A percentile compares a stretch with the other conserved stretches of the same genome.
Conservation (phyloP, 2,888 invertebrate genomes). For the Masnerella sp. region DNA sequence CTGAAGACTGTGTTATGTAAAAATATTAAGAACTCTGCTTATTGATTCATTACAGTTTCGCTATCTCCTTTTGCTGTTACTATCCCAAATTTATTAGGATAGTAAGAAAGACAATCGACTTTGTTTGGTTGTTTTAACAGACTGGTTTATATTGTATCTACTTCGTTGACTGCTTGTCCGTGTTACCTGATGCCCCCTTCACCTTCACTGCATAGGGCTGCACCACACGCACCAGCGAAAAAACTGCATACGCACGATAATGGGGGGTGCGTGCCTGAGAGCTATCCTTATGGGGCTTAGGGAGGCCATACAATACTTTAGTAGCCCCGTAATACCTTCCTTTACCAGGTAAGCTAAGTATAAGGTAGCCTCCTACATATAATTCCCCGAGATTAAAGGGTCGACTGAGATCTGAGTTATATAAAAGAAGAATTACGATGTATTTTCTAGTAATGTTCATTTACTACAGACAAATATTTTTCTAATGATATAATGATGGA, state of each 20-base stretch:
- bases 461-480: too few species aligned
- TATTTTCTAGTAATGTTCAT: slow-evolving; percentile 45
- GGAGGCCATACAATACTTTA: slow-evolving; percentile 77
- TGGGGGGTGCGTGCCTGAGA: slow-evolving; percentile 74
- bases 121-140: slow-evolving; percentile 42
- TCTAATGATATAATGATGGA: too few species aligned
- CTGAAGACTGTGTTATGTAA: too few species aligned
- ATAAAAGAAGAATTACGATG: slow-evolving; percentile 47
- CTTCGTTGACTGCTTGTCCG: slow-evolving; percentile 67
- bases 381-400: slow-evolving; percentile 60
- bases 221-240: slow-evolving; percentile 70
- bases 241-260: slow-evolving; percentile 74
- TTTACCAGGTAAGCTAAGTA: slow-evolving; percentile 71
- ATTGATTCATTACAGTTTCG: too few species aligned
- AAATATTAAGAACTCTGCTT: too few species aligned
- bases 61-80: too few species aligned
- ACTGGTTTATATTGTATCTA: slow-evolving; percentile 58
- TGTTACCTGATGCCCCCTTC: slow-evolving; percentile 75
- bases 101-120: too few species aligned
- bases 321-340: slow-evolving; percentile 76
- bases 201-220: slow-evolving; percentile 76
- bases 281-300: slow-evolving; percentile 77
- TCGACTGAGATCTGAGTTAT: slow-evolving; percentile 49
- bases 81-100: too few species aligned
- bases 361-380: slow-evolving; percentile 65